phyloP scores from a whole-genome alignment of 2,888 invertebrate species.

The Lissonota sp. region DNA sequence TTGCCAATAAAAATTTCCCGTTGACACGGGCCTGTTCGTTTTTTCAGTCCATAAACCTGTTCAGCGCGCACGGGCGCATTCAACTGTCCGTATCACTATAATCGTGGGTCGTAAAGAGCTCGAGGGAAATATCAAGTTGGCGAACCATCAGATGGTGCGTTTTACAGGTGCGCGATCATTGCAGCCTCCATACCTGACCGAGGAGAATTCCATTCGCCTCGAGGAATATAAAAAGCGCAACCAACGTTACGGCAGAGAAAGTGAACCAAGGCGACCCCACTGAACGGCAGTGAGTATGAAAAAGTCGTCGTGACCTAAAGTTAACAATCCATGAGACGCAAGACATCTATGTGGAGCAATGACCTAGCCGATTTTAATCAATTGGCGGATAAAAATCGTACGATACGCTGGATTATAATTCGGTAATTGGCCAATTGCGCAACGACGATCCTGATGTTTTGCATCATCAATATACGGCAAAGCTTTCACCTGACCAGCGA shows the following conservation, averaged over 20 bases:
- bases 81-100: background rate
- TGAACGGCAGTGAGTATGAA: slow-evolving; percentile 48
- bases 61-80: background rate
- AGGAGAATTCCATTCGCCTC: slow-evolving; percentile 57
- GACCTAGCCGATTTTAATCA: slow-evolving; percentile 42
- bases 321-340: background rate
- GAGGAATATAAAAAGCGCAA: slow-evolving; percentile 31
- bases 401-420: no score
- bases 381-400: slow-evolving; percentile 27
- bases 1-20: background rate
- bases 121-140: slow-evolving; percentile 39
- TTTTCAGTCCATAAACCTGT: background rate
- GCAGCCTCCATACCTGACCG: slow-evolving; percentile 45
- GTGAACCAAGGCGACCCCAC: slow-evolving; percentile 55
- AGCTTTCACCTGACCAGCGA: no score
- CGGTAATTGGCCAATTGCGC: no score
- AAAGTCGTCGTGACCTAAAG: slow-evolving; percentile 21
- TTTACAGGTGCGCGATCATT: slow-evolving; percentile 58
- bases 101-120: slow-evolving; percentile 6
- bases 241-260: slow-evolving; percentile 48
- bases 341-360: slow-evolving; percentile 11
- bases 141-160: slow-evolving; percentile 35
- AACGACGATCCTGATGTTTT: no score
- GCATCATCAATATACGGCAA: no score
- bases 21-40: no score